Conservation (phyloP, 2,797 vertebrate species). For the Rousettus madagascariensis region DNA sequence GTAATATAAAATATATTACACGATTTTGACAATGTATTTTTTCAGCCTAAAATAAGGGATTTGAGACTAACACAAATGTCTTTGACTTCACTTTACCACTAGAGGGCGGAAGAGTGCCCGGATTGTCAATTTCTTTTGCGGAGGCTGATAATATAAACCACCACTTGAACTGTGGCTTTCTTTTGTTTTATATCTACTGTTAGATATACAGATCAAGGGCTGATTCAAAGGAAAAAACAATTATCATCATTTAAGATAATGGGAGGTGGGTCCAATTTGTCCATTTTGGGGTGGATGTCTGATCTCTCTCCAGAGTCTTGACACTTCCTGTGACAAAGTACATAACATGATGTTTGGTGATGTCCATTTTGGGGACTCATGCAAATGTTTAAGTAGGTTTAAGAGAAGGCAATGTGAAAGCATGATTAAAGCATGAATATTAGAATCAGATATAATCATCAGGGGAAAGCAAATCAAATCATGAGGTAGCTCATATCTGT, state of each 20-base stretch:
- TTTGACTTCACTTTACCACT: slow-evolving; percentile 30
- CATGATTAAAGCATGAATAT: neutral
- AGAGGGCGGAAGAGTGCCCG: neutral
- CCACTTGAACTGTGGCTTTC: neutral
- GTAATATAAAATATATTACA: neutral
- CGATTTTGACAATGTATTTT: neutral
- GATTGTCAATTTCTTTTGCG: neutral
- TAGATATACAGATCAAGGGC: neutral
- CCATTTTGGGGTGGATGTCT: neutral
- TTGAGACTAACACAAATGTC: neutral
- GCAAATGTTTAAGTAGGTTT: neutral
- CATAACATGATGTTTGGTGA: neutral
- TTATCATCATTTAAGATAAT: neutral
- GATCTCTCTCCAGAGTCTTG: neutral
- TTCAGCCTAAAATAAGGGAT: neutral
- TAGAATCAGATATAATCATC: neutral
- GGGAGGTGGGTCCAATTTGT: neutral
- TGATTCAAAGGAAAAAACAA: neutral
- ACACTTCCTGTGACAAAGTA: neutral
- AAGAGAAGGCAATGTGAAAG: neutral
- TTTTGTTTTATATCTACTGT: neutral
- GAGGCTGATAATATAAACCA: neutral
- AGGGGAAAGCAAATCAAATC: neutral
- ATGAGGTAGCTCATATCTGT: neutral
- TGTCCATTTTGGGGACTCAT: neutral